Evolutionary conservation across 2,888 invertebrate species (phyloP).

Genomic region (Petrolisthes cinctipes): DNA sequence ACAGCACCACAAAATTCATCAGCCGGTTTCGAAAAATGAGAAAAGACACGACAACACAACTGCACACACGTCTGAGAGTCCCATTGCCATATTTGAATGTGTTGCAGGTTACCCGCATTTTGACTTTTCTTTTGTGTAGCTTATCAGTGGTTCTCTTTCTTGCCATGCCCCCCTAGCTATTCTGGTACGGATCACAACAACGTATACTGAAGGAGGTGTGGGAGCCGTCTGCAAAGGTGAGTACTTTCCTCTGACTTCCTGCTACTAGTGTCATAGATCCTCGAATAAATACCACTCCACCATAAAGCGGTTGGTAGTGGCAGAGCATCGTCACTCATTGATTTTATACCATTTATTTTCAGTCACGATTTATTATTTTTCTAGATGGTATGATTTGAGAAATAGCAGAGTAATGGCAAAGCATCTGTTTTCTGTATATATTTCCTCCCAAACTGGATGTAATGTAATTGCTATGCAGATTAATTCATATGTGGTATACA

Average conservation of each 20-base stretch:
- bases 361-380: too few relatives aligned
- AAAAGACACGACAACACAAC: neutral
- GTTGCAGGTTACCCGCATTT: conserved; percentile 51
- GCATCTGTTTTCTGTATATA: too few relatives aligned
- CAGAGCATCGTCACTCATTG: too few relatives aligned
- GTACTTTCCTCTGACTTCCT: conserved; percentile 60
- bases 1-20: too few relatives aligned
- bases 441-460: too few relatives aligned
- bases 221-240: conserved; percentile 75
- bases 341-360: too few relatives aligned
- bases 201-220: conserved; percentile 78
- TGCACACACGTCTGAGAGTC: conserved; percentile 24
- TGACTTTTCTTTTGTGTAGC: conserved; percentile 43
- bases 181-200: conserved; percentile 85
- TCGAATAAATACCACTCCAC: too few relatives aligned
- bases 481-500: too few relatives aligned
- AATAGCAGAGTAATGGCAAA: too few relatives aligned
- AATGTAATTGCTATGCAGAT: too few relatives aligned
- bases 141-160: conserved; percentile 61
- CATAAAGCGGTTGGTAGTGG: too few relatives aligned
- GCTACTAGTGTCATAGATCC: conserved; percentile 10
- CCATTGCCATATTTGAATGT: conserved; percentile 61
- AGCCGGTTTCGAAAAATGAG: neutral
- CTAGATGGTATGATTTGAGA: too few relatives aligned
- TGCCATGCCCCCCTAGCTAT: conserved; percentile 74